A percentile compares a stretch with the other conserved stretches of the same genome.
These are phyloP conservation scores for Apostichopus californicus DNA, from an alignment of 35 echinoderm and acorn worm genomes.

Conservation along the genomic window DNA sequence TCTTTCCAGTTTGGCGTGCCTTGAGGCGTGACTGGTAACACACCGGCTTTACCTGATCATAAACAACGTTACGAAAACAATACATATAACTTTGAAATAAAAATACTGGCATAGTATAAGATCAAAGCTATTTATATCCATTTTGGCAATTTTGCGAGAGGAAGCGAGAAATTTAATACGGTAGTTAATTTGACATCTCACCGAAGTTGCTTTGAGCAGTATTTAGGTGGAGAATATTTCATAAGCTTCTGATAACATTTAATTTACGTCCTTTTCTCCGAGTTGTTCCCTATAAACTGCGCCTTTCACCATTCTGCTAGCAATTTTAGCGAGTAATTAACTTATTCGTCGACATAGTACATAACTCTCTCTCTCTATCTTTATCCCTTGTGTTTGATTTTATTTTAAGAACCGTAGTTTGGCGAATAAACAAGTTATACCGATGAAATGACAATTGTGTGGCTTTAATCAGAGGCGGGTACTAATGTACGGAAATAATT, in stretches of 20 bases:
- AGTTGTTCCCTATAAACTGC: background rate
- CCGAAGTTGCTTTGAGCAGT: background rate
- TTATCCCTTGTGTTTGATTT: too few relatives aligned
- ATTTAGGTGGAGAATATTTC: constrained; percentile 18
- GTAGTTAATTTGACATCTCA: constrained; percentile 42
- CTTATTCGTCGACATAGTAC: background rate
- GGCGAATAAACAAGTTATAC: too few relatives aligned
- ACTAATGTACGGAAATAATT: too few relatives aligned
- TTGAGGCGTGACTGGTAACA: background rate
- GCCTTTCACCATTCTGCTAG: background rate
- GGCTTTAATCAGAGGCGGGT: too few relatives aligned
- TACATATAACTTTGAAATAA: background rate
- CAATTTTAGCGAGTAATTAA: background rate
- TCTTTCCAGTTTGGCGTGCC: background rate
- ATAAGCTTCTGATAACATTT: constrained; percentile 6
- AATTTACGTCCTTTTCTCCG: background rate
- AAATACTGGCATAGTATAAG: constrained; percentile 12
- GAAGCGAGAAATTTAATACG: constrained; percentile 20
- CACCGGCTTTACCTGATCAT: constrained; percentile 11
- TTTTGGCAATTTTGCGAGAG: constrained; percentile 5
- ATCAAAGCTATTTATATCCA: background rate
- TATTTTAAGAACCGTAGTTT: too few relatives aligned
- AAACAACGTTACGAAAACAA: background rate
- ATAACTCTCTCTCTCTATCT: background rate
- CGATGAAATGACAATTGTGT: too few relatives aligned